Percentiles rank a stretch among this genome's conserved stretches.
phyloP scores from a whole-genome alignment of 2,888 invertebrate species.

The Diaperis boleti region DNA sequence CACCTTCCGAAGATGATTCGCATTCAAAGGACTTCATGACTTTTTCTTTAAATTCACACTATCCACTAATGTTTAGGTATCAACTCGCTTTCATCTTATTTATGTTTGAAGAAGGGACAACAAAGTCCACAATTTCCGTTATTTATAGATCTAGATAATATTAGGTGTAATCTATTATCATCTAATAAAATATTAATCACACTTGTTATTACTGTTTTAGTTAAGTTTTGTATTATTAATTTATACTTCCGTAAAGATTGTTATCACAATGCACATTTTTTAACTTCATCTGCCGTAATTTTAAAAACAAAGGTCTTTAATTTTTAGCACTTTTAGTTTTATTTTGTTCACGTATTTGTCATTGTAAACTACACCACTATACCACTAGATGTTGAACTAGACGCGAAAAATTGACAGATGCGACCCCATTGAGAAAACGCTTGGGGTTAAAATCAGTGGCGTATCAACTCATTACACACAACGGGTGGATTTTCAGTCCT shows the following conservation, averaged over 20 bases:
- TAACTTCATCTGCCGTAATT: no score
- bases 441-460: constrained; percentile 60
- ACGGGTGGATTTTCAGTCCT: no score
- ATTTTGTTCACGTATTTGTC: constrained; percentile 18
- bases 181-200: no score
- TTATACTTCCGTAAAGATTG: no score
- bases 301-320: not conserved
- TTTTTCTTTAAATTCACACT: constrained; percentile 26
- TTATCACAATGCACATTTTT: no score
- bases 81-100: constrained; percentile 30
- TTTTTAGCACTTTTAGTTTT: not conserved
- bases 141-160: no score
- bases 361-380: constrained; percentile 55
- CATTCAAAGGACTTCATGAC: constrained; percentile 66
- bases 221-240: no score
- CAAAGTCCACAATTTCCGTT: no score
- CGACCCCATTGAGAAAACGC: constrained; percentile 61
- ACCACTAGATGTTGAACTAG: constrained; percentile 56
- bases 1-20: constrained; percentile 65
- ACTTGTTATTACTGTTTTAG: no score
- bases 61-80: constrained; percentile 6
- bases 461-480: constrained; percentile 45
- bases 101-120: no score
- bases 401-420: constrained; percentile 67
- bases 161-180: no score